phyloP scores from a whole-genome alignment of 2,888 invertebrate species.

The Pemphredon lugubris region DNA sequence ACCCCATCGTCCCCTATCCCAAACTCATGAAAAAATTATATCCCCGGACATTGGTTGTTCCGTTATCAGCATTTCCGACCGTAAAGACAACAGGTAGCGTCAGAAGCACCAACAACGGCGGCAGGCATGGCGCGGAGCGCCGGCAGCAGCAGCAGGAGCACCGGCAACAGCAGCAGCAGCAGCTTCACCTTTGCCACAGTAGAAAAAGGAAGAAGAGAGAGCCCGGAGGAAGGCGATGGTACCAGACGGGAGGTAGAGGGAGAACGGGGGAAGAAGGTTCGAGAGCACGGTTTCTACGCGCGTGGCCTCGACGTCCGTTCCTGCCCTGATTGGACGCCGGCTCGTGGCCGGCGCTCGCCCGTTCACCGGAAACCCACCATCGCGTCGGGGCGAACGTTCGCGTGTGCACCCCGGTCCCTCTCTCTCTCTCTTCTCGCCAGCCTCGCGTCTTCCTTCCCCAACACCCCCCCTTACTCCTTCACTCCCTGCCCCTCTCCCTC shows the following conservation, averaged over 20 bases:
- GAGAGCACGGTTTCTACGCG: constrained; percentile 68
- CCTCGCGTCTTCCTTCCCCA: too few species aligned
- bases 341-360: constrained; percentile 79
- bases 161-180: constrained; percentile 39
- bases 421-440: constrained; percentile 38
- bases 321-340: constrained; percentile 80
- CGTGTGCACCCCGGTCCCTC: constrained; percentile 43
- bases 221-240: constrained; percentile 1
- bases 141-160: too few species aligned
- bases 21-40: too few species aligned
- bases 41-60: too few species aligned
- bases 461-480: constrained; percentile 39
- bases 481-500: constrained; percentile 19
- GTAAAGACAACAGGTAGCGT: too few species aligned
- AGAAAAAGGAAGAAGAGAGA: constrained; percentile 4
- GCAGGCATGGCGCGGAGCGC: background rate
- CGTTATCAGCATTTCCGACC: too few species aligned
- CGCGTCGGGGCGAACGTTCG: constrained; percentile 52
- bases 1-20: too few species aligned
- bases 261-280: constrained; percentile 26
- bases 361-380: constrained; percentile 64
- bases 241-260: too few species aligned
- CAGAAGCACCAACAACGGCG: background rate
- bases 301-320: constrained; percentile 79
- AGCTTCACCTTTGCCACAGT: constrained; percentile 53